Evolutionary conservation across 2,888 invertebrate species (phyloP), one percentile per base, ranked within the genome.

Genomic region (Epinotia nisella): DNA sequence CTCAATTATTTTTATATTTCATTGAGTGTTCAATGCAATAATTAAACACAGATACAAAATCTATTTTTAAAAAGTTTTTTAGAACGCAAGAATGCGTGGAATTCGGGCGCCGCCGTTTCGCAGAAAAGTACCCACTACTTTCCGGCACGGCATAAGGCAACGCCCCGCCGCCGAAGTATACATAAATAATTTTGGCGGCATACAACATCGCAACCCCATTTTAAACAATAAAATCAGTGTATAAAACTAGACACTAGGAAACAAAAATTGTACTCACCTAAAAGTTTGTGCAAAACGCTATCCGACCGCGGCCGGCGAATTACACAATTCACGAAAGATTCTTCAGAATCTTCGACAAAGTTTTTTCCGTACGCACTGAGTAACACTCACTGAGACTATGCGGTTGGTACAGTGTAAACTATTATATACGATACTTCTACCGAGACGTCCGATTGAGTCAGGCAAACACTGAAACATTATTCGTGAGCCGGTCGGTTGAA

Each of bases 311-410:
- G 88, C 92, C 91, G 91, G 90, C 85, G 90, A 89, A 89, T 91
- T 92, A 92, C 93, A 93, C 93, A 93, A 92, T 90, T 91, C 90
- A 90, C 92, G 92, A 93, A 91, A 92, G 90, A 92, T 91, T 92
- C 91, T 93, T 94, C 91, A 94, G 91, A 93, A 93, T 94, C 92
- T 93, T 90, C 92, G 92, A 92, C 89, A 90, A 93, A 93, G 93
- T 94, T 94, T 94, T 94, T 93, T 94, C 84, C 94, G 90, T 90
- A 94, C 94, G 90, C 94, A 94, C 92, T 93, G 94, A 87, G 93
- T 92, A 88, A 93, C 93, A 93, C 92, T 92, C 93, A 94, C 94
- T 94, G 92, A 92, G 89, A 93, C 92, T 92, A 92, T 93, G 92
- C 91, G 90, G 87, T 89, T 90, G 89, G 89, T 89, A 92, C 91